Evolutionary conservation across 92 coral and sea anemone genomes (phyloP), one percentile per base, ranked within the genome.

Genomic region (Umimayanthus chanpuru): DNA sequence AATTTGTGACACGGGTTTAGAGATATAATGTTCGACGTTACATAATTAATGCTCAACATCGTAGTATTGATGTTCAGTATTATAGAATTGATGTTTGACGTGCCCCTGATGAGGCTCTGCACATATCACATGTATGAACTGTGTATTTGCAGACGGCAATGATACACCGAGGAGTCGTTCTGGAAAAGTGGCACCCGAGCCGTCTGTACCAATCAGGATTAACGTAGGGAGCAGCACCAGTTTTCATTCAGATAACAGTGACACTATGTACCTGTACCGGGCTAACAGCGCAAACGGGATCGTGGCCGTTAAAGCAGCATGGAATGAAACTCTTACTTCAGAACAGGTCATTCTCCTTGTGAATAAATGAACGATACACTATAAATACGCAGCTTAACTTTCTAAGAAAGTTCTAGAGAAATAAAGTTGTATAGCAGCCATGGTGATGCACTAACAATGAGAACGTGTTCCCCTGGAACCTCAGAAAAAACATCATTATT

Each of bases 121-220:
- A 47, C 50, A 56, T 20, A 56, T 25, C 75, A 70, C 16, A 70
- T 20, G 28, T 66, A 16, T 14, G 72, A 20, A 16, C 9, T 21
- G 64, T 77, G 44, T 78, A 12, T 26, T 78, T 78, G 14, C 66
- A 78, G 82, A 44, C 11, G 38, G 3, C 16, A 88, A 86, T 28
- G 88, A 82, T 77, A 87, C 89, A n/a, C 85, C 89, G 25, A 91
- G 80, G 65, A 53, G 28, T 66, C 88, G 86, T 73, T 72, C 88
- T 6, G 64, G n/a, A 18, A 91, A 83, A 74, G 85, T 91, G 16
- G 89, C 89, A 21, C 93, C 93, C 14, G 91, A 88, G 86, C 91
- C 93, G 47, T 1, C 44, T 16, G 77, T 44, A 43, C 89, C 93
- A 21, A 40, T 25, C 73, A 81, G 20, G 29, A 58, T 81, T 32